phyloP scores from a whole-genome alignment of 2,797 vertebrate species.

The Ceryle rudis region DNA sequence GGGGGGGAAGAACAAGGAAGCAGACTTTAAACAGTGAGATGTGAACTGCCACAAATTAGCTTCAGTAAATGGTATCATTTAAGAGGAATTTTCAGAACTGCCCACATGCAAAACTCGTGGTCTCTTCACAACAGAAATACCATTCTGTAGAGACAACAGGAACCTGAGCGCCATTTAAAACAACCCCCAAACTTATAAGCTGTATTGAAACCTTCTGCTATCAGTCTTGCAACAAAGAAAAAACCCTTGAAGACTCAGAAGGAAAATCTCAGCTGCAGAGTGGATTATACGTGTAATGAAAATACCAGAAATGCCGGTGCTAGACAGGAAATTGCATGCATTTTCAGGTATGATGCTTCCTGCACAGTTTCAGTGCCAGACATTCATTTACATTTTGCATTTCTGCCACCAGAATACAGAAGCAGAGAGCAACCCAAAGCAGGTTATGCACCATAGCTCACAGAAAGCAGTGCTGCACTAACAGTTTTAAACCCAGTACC shows the following conservation, averaged over 20 bases:
- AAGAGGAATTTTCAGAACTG: not conserved
- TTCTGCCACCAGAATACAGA: slow-evolving; percentile 32
- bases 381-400: slow-evolving; percentile 22
- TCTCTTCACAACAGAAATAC: not conserved
- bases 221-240: not conserved
- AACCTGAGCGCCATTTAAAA: not conserved
- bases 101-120: not conserved
- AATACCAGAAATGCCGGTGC: not conserved
- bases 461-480: not conserved
- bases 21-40: not conserved
- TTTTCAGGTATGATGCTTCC: slow-evolving; percentile 36
- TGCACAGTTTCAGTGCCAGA: not conserved
- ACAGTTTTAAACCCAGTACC: not conserved
- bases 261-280: not conserved
- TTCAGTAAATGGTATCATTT: not conserved
- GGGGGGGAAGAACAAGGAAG: not conserved
- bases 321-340: slow-evolving; percentile 31
- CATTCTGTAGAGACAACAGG: not conserved
- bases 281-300: not conserved
- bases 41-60: not conserved
- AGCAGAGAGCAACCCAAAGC: not conserved
- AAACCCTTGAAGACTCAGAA: not conserved
- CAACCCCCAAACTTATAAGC: not conserved
- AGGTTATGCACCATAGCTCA: not conserved
- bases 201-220: not conserved